Base-by-base conservation (phyloP, 2,113 vertebrate species). In the Asarcornis scutulata region DNA sequence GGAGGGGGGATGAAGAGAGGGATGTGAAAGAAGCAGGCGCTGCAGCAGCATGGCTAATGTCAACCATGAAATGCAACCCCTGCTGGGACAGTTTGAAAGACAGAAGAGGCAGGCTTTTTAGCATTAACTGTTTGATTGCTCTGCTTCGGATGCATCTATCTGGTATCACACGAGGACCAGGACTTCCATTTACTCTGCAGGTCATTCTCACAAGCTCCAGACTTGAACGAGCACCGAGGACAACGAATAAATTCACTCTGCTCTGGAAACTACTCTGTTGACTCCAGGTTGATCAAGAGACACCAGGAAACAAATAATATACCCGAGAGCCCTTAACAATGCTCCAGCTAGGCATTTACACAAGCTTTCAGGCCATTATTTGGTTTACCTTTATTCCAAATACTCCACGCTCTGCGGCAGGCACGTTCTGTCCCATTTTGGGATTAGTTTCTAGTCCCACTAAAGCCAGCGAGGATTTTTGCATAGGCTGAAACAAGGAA, bases 1-100 rank as follows among this genome's bases (percentile, higher is more conserved):
- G 38, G 67, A 53, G 68, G 44, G 64, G 81, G 56, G 48, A 26
- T 73, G 74, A 78, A 84, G 93, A 93, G 86, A 56, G 69, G 91
- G 84, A 89, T 50, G 73, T 63, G 86, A 74, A 77, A 81, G 76
- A 53, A 88, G 95, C 77, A 92, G 89, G 64, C 92, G 89, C 89
- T 78, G 73, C 46, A 89, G 26, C 52, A 89, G 89, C 87, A 90
- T 20, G 71, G 83, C 40, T 69, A 66, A 89, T 62, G 78, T 79
- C 93, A 96, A 10, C 25, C 93, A 91, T 56, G 74, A 95, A 94
- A 91, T 59, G 46, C 77, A 94, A 44, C 56, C 91, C 91, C 96
- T 85, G 91, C 87, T 94, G 87, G 36, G 89, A 67, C 74, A 36
- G 44, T 20, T 1, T 34, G 84, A 87, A 63, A 89, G 89, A 55